These are phyloP conservation scores for Arvicanthis niloticus DNA, from an alignment of 2,113 vertebrate genomes.

Conservation along the genomic window DNA sequence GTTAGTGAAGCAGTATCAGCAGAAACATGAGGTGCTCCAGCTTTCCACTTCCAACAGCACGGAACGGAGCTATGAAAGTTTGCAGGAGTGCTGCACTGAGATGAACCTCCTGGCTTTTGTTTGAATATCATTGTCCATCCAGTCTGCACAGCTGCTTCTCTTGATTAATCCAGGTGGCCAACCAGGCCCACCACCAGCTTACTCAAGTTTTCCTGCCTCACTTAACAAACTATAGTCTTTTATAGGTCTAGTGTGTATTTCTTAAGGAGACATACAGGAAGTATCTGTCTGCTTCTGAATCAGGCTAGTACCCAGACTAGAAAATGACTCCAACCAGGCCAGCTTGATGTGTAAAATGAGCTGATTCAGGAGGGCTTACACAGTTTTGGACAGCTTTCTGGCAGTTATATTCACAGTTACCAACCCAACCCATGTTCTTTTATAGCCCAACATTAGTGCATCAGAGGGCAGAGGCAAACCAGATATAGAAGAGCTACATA, in stretches of 20 bases:
- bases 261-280: neutral
- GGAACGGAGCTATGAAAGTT: neutral
- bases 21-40: neutral
- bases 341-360: neutral
- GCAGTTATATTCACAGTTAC: neutral
- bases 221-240: neutral
- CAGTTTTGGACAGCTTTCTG: neutral
- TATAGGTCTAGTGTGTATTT: neutral
- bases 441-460: neutral
- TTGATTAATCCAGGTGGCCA: neutral
- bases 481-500: neutral
- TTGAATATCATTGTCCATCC: neutral
- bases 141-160: neutral
- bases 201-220: neutral
- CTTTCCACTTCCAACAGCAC: neutral
- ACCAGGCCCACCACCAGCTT: neutral
- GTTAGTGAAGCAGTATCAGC: neutral
- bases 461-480: neutral
- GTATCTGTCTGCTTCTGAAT: neutral
- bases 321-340: neutral
- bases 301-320: neutral
- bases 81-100: neutral
- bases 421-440: neutral
- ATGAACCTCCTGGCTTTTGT: neutral
- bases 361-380: neutral